Evolutionary conservation across 2,888 invertebrate genomes (phyloP), one percentile per base, ranked within the genome.

Genomic region (Sclerodermus sp.): DNA sequence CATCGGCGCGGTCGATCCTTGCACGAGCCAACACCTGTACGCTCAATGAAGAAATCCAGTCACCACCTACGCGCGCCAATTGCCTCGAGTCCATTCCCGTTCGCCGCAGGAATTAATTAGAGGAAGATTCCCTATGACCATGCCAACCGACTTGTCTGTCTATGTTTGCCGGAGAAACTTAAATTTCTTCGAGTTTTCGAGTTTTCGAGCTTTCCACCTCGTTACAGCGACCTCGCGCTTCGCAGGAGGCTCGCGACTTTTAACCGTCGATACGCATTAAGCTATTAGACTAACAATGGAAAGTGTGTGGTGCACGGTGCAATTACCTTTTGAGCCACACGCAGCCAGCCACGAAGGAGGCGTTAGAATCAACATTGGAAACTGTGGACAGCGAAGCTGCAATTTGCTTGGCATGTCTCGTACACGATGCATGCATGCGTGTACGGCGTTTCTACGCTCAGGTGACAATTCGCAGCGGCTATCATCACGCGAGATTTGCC

Each of bases 11-110:
- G 42, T 42, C 54, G 64, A 58, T 47, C 57, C 59, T 64, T 66
- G 64, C 55, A 58, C 52, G 55, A 49, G 49, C 49, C 51, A 62
- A 67, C 70, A 68, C 70, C 68, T 62, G 66, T 56, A 47, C 45
- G 55, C 38, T 8, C 48, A 61, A 58, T 58, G 62, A 62, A 46
- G 63, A 67, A 64, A 65, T 61, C 53, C 53, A 53, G 58, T 45
- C 53, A 55, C 62, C 71, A 68, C 71, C 71, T 66, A 71, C 71
- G 70, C 71, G 70, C 45, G 44, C 15, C 46, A 42, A 41, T 55
- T 53, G 45, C 44, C 55, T 46, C 56, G 50, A 47, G 47, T 46
- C 54, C 61, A 67, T 66, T 67, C 66, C 55, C 54, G 53, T 30
- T 30, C 43, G 49, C 42, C 47, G 55, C 51, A 54, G 56, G 59